Conservation (phyloP, 92 coral and sea anemone species). For the Parazoanthus swiftii region DNA sequence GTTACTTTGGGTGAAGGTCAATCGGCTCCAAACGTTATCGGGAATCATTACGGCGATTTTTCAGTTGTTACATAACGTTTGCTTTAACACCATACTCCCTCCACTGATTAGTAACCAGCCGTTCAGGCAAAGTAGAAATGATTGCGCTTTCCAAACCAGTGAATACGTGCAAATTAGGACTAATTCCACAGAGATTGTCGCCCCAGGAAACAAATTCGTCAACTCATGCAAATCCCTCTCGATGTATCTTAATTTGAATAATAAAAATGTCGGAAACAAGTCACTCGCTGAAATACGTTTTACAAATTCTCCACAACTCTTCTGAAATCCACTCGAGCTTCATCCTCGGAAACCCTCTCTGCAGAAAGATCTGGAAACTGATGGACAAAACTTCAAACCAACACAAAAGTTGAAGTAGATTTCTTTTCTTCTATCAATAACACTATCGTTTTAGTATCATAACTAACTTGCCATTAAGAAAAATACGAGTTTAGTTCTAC, state of each 20-base stretch:
- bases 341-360: neutral
- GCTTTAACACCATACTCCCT: neutral
- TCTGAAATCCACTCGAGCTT: neutral
- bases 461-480: neutral
- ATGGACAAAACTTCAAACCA: neutral
- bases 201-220: neutral
- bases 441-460: neutral
- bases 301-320: neutral
- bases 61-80: neutral
- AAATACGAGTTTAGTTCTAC: neutral
- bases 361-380: neutral
- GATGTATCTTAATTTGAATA: constrained; percentile 1
- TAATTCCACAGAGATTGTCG: neutral
- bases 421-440: neutral
- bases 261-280: constrained; percentile 4
- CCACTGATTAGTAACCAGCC: neutral
- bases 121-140: neutral
- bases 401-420: neutral
- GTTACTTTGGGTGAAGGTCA: neutral
- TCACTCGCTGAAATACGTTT: neutral
- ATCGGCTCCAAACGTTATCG: neutral
- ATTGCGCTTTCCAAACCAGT: neutral
- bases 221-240: neutral
- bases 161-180: constrained; percentile 21
- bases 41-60: neutral